Evolutionary conservation across 1,140 invertebrate species (phyloP).

Genomic region (Fopius arisanus): DNA sequence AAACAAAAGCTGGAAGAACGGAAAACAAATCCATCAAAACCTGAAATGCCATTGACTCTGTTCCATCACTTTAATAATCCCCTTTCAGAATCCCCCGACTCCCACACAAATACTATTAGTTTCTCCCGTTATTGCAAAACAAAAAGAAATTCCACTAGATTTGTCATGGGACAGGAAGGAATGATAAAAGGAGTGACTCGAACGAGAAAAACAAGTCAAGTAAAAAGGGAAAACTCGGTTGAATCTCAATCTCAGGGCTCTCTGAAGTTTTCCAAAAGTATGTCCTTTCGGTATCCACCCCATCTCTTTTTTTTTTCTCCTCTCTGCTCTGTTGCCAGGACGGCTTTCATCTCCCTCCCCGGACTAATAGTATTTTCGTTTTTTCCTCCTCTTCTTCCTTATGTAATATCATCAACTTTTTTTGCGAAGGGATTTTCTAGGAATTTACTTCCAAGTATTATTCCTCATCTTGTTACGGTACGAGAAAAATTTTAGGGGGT

Average conservation of each 20-base stretch:
- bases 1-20: no score
- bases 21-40: no score
- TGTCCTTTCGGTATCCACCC: conserved; percentile 17
- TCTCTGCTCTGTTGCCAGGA: background rate
- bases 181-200: conserved; percentile 14
- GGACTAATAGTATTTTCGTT: conserved; percentile 6
- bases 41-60: background rate
- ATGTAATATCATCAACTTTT: conserved; percentile 1
- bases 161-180: conserved; percentile 20
- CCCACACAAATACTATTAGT: conserved; percentile 24
- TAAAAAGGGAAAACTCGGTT: background rate
- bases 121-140: background rate
- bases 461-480: background rate
- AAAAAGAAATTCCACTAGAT: conserved; percentile 30
- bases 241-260: conserved; percentile 15
- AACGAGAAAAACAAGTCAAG: conserved; percentile 8
- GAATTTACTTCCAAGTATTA: background rate
- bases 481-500: background rate
- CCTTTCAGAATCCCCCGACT: background rate
- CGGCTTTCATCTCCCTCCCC: background rate
- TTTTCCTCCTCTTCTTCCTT: background rate
- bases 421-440: background rate
- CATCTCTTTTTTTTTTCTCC: background rate
- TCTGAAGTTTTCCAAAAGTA: conserved; percentile 28
- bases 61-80: background rate